Percentiles rank a stretch among this genome's conserved stretches.
These are phyloP conservation scores for Gadus macrocephalus DNA, from an alignment of 2,113 vertebrate genomes.

Conservation along the genomic window DNA sequence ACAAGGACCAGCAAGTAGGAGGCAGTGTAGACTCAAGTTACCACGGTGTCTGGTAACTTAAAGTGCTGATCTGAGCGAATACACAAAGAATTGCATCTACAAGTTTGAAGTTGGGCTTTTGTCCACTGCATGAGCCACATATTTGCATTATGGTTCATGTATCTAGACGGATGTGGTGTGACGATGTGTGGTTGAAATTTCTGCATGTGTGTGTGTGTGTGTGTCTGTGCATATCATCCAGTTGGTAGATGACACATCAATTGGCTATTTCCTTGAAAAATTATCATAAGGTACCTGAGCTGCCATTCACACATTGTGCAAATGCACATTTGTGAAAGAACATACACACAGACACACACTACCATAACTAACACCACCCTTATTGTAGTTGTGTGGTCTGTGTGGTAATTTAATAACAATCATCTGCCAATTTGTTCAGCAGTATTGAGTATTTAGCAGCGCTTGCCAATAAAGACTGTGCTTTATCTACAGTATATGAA, in stretches of 20 bases:
- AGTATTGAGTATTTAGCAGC: no score
- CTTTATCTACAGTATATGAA: no score
- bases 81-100: no score
- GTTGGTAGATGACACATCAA: neutral
- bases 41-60: neutral
- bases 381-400: no score
- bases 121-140: no score
- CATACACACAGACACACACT: neutral
- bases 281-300: neutral
- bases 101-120: no score
- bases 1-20: conserved; percentile 29
- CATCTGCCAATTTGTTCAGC: no score
- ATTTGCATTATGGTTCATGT: no score
- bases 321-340: neutral
- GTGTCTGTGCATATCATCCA: conserved; percentile 2
- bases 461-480: no score
- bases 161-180: no score
- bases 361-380: no score
- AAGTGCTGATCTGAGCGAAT: neutral
- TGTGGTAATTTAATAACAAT: no score
- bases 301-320: neutral
- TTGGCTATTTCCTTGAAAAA: neutral
- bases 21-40: conserved; percentile 33
- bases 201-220: conserved; percentile 4
- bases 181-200: neutral